Percentiles rank a stretch among this genome's conserved stretches.
These are phyloP conservation scores for Anabas testudineus DNA, from an alignment of 2,797 vertebrate species.

Conservation along the genomic window DNA sequence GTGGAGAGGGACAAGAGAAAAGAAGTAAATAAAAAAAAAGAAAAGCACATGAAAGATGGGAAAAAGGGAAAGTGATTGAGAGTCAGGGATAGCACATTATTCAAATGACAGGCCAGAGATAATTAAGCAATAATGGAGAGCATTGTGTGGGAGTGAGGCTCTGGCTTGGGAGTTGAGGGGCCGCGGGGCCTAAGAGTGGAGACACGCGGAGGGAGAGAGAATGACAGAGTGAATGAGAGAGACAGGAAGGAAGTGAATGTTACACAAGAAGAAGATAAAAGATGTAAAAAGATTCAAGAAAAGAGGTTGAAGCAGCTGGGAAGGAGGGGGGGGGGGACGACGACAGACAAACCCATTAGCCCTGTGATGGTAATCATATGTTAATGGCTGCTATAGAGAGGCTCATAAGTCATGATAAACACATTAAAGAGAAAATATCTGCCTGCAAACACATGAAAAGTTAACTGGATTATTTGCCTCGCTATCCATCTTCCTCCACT, in stretches of 20 bases:
- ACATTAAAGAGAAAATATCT: slow-evolving; percentile 77
- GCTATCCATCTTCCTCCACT: slow-evolving; percentile 67
- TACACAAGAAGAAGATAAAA: slow-evolving; percentile 48
- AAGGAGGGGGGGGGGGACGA: slow-evolving; percentile 43
- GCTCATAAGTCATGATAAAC: slow-evolving; percentile 78
- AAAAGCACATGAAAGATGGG: slow-evolving; percentile 19
- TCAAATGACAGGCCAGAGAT: slow-evolving; percentile 69
- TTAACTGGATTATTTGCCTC: slow-evolving; percentile 72
- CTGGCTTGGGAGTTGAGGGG: slow-evolving; percentile 55
- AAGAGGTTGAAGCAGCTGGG: slow-evolving; percentile 42
- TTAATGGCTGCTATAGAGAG: slow-evolving; percentile 71
- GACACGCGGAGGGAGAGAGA: slow-evolving; percentile 35
- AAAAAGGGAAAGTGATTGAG: slow-evolving; percentile 43
- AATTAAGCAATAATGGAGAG: slow-evolving; percentile 78
- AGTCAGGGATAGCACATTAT: slow-evolving; percentile 51
- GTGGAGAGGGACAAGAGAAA: slow-evolving; percentile 1
- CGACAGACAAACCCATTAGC: slow-evolving; percentile 71
- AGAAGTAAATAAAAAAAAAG: not conserved
- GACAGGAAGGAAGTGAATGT: slow-evolving; percentile 7
- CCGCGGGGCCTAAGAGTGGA: slow-evolving; percentile 48
- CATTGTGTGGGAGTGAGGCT: slow-evolving; percentile 53
- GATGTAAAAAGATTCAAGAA: slow-evolving; percentile 41
- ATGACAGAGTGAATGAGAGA: slow-evolving; percentile 8
- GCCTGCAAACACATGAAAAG: slow-evolving; percentile 73
- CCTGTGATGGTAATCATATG: slow-evolving; percentile 77